These are phyloP conservation scores for Cantharis rustica DNA, from an alignment of 2,888 invertebrate genomes.

Conservation along the genomic window DNA sequence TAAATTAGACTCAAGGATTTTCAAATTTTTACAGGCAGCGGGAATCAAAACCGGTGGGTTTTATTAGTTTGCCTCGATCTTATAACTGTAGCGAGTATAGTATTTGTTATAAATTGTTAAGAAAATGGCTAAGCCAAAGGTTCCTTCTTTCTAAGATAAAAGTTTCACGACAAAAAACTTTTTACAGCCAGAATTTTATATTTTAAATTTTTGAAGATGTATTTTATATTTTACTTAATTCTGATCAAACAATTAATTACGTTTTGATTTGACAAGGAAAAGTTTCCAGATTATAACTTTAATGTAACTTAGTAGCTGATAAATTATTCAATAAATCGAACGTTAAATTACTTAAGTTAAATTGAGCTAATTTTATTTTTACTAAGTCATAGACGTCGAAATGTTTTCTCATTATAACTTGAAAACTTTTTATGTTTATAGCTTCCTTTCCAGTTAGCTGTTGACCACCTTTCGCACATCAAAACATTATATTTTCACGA, in stretches of 20 bases:
- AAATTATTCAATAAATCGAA: background rate
- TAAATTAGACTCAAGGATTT: background rate
- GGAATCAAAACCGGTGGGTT: background rate
- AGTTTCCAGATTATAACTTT: background rate
- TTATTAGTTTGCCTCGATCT: background rate
- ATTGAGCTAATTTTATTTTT: background rate
- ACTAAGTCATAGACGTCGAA: background rate
- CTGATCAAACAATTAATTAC: background rate
- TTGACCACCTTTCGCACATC: background rate
- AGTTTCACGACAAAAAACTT: background rate
- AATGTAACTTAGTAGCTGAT: background rate
- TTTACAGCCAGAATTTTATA: background rate
- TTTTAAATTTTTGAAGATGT: background rate
- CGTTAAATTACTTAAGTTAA: background rate
- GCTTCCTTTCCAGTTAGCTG: background rate
- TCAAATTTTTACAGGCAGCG: background rate
- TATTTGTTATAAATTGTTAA: background rate
- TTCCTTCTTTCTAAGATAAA: background rate
- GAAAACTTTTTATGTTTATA: background rate
- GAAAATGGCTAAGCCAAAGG: background rate
- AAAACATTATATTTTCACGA: background rate
- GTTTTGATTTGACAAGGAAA: background rate
- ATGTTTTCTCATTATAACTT: background rate
- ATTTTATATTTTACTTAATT: background rate
- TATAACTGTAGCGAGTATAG: background rate